Evolutionary conservation across 2,888 invertebrate species (phyloP).

Genomic region (Chirona hameri): DNA sequence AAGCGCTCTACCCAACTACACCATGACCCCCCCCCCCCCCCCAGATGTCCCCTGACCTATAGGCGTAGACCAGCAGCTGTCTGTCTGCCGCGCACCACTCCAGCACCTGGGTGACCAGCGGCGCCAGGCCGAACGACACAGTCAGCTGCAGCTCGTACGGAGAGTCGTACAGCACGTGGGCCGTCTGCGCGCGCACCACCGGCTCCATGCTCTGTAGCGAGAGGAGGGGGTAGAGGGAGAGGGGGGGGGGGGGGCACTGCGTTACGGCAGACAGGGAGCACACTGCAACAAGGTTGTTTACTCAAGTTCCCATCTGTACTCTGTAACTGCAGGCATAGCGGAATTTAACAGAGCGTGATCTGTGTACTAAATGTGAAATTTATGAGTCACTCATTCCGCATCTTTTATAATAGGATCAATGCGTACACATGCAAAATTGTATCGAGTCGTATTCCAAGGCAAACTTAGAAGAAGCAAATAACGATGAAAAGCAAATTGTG

Average conservation of each 20-base stretch:
- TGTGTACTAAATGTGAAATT: too few species aligned
- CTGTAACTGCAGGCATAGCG: too few species aligned
- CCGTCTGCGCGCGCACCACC: constrained; percentile 70
- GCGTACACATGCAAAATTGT: too few species aligned
- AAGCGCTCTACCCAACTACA: too few species aligned
- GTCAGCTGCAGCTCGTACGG: constrained; percentile 99
- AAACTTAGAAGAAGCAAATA: too few species aligned
- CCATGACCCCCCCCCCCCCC: too few species aligned
- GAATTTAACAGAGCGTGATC: too few species aligned
- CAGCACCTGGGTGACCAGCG: constrained; percentile 77
- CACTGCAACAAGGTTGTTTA: not conserved
- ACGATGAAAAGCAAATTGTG: too few species aligned
- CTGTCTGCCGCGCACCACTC: constrained; percentile 86
- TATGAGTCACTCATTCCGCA: too few species aligned
- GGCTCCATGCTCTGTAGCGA: constrained; percentile 60
- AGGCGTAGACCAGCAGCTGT: constrained; percentile 68
- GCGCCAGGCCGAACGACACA: constrained; percentile 89
- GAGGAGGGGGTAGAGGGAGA: not conserved
- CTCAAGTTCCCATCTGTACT: not conserved
- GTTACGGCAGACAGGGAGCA: not conserved
- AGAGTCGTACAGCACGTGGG: too few species aligned
- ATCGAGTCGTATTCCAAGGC: too few species aligned
- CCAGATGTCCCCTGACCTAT: constrained; percentile 30
- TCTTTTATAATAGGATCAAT: too few species aligned
- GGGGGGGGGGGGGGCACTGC: not conserved